Conservation (phyloP, 2,797 vertebrate species). For the Gymnopithys bicolor region DNA sequence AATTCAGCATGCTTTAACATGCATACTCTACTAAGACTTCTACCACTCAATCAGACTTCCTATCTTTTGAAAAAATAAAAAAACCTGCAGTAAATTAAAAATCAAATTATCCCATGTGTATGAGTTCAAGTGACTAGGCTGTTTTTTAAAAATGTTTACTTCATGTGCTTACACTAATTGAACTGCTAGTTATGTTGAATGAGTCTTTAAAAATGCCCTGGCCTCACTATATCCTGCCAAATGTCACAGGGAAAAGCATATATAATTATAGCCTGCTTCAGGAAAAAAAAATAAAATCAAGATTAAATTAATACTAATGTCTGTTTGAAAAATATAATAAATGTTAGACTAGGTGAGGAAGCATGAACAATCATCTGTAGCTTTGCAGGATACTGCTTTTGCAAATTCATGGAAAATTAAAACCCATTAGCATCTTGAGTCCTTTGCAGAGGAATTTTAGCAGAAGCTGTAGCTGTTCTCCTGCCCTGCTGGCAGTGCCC, state of each 20-base stretch:
- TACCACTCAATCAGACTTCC: background rate
- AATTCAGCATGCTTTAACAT: background rate
- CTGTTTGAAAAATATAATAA: conserved; percentile 62
- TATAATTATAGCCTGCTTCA: conserved; percentile 48
- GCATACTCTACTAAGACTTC: background rate
- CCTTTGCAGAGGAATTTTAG: background rate
- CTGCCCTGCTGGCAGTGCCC: background rate
- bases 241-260: conserved; percentile 43
- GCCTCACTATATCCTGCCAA: conserved; percentile 36
- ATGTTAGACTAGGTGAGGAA: conserved; percentile 48
- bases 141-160: background rate
- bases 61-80: background rate
- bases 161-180: conserved; percentile 42
- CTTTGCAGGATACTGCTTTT: conserved; percentile 23
- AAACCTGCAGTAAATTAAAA: conserved; percentile 18
- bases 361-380: conserved; percentile 13
- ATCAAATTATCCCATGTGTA: conserved; percentile 5
- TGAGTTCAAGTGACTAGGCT: background rate
- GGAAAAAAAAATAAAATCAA: background rate
- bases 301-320: conserved; percentile 61
- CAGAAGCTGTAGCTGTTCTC: background rate
- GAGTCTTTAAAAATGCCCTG: conserved; percentile 31
- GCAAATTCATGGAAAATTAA: conserved; percentile 30
- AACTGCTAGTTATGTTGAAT: conserved; percentile 32
- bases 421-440: background rate